Conservation (phyloP, 1,140 invertebrate genomes). For the Orchestia grillus region DNA sequence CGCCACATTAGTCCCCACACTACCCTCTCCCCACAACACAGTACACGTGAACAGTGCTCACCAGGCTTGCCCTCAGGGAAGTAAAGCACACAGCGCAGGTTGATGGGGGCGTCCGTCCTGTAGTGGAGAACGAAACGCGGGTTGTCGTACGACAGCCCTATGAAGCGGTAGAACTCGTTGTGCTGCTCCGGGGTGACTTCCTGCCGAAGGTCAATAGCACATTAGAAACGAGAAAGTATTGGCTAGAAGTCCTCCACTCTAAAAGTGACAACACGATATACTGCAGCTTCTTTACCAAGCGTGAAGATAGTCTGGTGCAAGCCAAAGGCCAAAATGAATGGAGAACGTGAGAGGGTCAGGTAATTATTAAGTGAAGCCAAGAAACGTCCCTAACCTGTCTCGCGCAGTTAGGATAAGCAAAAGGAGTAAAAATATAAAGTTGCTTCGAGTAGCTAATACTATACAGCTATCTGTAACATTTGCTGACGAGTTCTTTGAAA, state of each 20-base stretch:
- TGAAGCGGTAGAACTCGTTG: constrained; percentile 90
- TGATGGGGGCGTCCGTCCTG: constrained; percentile 89
- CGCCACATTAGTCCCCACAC: no score
- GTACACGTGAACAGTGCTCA: neutral
- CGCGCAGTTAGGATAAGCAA: no score
- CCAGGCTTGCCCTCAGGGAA: constrained; percentile 86
- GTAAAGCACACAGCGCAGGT: constrained; percentile 91
- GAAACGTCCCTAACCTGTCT: no score
- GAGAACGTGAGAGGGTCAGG: no score
- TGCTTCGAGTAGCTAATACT: no score
- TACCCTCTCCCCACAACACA: no score
- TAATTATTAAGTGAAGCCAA: no score
- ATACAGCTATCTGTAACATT: no score
- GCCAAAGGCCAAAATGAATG: no score
- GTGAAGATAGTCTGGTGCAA: neutral
- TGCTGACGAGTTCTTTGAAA: no score
- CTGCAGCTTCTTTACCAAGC: neutral
- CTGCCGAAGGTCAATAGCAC: neutral
- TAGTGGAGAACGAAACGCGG: constrained; percentile 89
- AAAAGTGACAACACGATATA: neutral
- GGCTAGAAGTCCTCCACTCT: neutral
- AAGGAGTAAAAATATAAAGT: no score
- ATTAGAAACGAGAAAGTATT: neutral
- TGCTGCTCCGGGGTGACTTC: constrained; percentile 87
- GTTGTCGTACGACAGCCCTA: constrained; percentile 86